These are phyloP conservation scores for Oopsacas minuta DNA, from an alignment of 37 sponge, comb jelly and placozoan species.

Conservation along the genomic window DNA sequence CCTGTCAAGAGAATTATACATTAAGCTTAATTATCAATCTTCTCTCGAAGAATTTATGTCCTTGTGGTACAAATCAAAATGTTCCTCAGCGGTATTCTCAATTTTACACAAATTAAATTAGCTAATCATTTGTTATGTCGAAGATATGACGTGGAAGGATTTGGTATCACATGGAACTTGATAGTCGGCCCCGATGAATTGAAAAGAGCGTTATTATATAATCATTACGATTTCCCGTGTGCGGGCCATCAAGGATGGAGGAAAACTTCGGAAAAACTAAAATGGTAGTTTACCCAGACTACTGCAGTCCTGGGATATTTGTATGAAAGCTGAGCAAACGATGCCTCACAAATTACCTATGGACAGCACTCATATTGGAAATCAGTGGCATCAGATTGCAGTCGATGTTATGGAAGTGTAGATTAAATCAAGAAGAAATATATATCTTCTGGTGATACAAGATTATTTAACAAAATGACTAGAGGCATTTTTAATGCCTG, in stretches of 20 bases:
- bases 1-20: neutral
- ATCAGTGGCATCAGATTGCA: constrained; percentile 26
- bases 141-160: constrained; percentile 21
- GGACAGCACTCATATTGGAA: constrained; percentile 21
- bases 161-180: neutral
- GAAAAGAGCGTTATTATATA: neutral
- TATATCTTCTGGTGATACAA: neutral
- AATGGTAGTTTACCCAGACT: constrained; percentile 3
- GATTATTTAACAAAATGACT: neutral
- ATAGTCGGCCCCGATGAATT: neutral
- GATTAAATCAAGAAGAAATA: constrained; percentile 6
- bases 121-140: constrained; percentile 34
- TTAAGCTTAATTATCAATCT: neutral
- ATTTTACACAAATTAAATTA: constrained; percentile 23
- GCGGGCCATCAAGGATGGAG: constrained; percentile 38
- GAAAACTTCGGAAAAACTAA: neutral
- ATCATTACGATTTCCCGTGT: constrained; percentile 2
- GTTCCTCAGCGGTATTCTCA: constrained; percentile 27
- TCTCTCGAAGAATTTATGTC: neutral
- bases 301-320: constrained; percentile 23
- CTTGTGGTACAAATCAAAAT: constrained; percentile 15
- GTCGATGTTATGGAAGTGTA: constrained; percentile 30
- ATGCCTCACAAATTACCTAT: constrained; percentile 3
- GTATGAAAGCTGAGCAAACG: constrained; percentile 16
- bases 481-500: neutral